phyloP scores from a whole-genome alignment of 2,113 vertebrate species.

The Ptilonorhynchus violaceus region DNA sequence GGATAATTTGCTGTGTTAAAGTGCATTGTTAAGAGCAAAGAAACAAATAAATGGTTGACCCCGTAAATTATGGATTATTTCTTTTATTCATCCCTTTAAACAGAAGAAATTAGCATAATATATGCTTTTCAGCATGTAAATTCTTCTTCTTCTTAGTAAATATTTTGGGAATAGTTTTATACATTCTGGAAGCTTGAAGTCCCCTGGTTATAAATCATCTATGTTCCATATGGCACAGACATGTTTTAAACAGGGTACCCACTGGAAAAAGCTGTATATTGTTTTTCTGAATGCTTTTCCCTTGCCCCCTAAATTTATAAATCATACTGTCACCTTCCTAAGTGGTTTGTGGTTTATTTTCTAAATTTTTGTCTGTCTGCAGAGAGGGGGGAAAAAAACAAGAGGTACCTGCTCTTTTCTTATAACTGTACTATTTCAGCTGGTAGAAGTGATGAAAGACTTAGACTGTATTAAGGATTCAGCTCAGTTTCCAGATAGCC shows the following conservation, averaged over 20 bases:
- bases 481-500: background rate
- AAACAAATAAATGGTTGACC: background rate
- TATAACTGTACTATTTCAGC: background rate
- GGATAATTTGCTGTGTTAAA: background rate
- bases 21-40: background rate
- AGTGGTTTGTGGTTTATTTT: conserved; percentile 41
- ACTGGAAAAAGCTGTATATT: conserved; percentile 39
- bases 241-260: background rate
- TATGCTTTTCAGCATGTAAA: background rate
- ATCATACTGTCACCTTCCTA: conserved; percentile 40
- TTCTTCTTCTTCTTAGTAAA: conserved; percentile 33
- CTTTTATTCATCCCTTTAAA: background rate
- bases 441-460: background rate
- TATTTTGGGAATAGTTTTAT: conserved; percentile 35
- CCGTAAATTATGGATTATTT: background rate
- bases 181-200: conserved; percentile 6
- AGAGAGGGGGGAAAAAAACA: background rate
- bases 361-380: background rate
- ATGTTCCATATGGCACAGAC: conserved; percentile 2
- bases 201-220: conserved; percentile 41
- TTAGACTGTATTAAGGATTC: background rate
- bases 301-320: conserved; percentile 49
- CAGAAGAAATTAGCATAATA: background rate
- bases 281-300: conserved; percentile 41
- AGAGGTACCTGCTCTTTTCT: background rate